Evolutionary conservation across 2,797 vertebrate genomes (phyloP).

Genomic region (Sebastes elongatus): DNA sequence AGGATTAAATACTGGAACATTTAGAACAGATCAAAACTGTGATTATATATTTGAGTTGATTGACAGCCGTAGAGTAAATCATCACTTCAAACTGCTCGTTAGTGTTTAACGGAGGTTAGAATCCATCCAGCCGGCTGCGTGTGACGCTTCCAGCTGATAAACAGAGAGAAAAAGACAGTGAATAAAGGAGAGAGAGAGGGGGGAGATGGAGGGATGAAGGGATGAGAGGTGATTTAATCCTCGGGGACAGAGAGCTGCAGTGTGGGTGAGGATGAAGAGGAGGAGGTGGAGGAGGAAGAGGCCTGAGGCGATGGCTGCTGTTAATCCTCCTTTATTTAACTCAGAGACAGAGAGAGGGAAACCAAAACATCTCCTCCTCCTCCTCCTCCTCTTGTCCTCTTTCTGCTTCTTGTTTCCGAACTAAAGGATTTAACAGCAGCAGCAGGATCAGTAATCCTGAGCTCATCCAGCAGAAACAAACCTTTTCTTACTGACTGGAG

Average conservation of each 20-base stretch:
- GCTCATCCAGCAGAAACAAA: neutral
- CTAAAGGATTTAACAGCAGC: neutral
- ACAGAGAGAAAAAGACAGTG: neutral
- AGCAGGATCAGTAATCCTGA: conserved; percentile 7
- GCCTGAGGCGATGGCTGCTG: conserved; percentile 38
- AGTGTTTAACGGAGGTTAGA: no score
- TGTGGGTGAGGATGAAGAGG: conserved; percentile 34
- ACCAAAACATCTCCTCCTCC: conserved; percentile 22
- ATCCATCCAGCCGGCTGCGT: neutral
- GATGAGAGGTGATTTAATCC: conserved; percentile 47
- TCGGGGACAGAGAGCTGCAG: conserved; percentile 39
- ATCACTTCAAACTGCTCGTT: no score
- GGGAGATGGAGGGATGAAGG: neutral
- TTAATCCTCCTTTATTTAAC: conserved; percentile 69
- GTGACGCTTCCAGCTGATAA: conserved; percentile 6
- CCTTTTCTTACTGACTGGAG: no score
- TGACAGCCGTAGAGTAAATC: no score
- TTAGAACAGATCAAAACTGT: no score
- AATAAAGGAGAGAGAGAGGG: neutral
- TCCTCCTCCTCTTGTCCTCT: conserved; percentile 14
- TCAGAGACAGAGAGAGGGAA: conserved; percentile 9
- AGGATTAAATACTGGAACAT: no score
- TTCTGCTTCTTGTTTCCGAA: conserved; percentile 1
- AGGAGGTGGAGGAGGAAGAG: conserved; percentile 31
- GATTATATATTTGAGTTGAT: no score